Conservation (phyloP, 2,888 invertebrate genomes). For the Bimastos eiseni region DNA sequence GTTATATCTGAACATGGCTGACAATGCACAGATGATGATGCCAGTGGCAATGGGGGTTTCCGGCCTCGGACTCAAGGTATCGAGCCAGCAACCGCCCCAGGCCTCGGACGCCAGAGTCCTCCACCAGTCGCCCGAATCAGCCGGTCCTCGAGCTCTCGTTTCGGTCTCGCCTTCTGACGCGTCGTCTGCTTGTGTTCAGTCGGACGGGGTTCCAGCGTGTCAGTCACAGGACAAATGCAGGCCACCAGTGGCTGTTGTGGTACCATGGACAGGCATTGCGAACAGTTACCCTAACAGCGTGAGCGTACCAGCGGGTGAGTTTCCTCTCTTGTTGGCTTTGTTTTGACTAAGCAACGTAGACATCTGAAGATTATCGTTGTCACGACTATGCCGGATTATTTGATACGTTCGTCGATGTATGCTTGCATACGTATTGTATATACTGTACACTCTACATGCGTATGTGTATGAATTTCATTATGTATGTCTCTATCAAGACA, state of each 20-base stretch:
- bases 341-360: neutral
- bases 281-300: neutral
- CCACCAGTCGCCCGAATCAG: neutral
- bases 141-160: neutral
- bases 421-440: no score
- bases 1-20: neutral
- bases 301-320: neutral
- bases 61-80: neutral
- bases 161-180: neutral
- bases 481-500: no score
- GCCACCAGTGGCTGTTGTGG: conserved; percentile 17
- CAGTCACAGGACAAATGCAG: conserved; percentile 19
- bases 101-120: neutral
- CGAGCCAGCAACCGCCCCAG: neutral
- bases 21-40: conserved; percentile 7
- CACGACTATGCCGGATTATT: neutral
- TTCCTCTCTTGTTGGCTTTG: neutral
- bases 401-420: neutral
- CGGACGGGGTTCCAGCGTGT: neutral
- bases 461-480: no score
- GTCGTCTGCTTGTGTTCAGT: neutral
- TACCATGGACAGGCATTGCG: neutral
- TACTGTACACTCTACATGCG: no score
- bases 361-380: neutral
- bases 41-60: neutral